phyloP scores from a whole-genome alignment of 2,888 invertebrate species.

The Acrobasis consociella region DNA sequence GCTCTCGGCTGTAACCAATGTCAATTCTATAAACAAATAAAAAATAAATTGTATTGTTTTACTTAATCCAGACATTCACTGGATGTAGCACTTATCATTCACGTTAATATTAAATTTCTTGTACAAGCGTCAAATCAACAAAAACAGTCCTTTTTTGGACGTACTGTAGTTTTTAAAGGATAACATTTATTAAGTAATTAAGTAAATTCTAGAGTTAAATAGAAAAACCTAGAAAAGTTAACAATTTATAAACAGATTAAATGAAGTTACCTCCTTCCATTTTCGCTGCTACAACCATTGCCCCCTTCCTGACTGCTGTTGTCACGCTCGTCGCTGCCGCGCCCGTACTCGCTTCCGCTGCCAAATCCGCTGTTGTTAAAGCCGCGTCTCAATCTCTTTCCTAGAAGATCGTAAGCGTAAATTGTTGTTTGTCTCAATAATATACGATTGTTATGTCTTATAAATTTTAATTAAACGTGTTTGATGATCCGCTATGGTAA shows the following conservation, averaged over 20 bases:
- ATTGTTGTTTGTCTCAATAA: neutral
- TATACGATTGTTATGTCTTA: neutral
- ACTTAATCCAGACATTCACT: too few relatives aligned
- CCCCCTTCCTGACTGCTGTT: conserved; percentile 49
- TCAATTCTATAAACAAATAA: conserved; percentile 10
- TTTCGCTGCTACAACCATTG: conserved; percentile 42
- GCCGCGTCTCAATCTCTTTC: conserved; percentile 47
- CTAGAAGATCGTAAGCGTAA: conserved; percentile 28
- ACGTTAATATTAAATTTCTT: too few relatives aligned
- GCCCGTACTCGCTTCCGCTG: conserved; percentile 37
- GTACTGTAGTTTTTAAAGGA: too few relatives aligned
- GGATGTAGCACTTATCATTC: neutral
- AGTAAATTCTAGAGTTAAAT: too few relatives aligned
- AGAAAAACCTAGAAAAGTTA: too few relatives aligned
- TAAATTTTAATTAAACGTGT: too few relatives aligned
- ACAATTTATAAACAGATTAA: too few relatives aligned
- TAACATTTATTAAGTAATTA: too few relatives aligned
- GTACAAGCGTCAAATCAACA: too few relatives aligned
- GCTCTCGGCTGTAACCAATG: conserved; percentile 41
- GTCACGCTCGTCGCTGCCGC: conserved; percentile 52
- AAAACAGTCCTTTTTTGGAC: too few relatives aligned
- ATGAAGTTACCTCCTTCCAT: conserved; percentile 29
- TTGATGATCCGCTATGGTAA: too few relatives aligned
- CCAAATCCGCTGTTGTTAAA: conserved; percentile 45
- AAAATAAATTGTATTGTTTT: too few relatives aligned